Percentiles rank a stretch among this genome's conserved stretches.
These are phyloP conservation scores for Glaucopsyche alexis DNA, from an alignment of 2,888 invertebrate genomes.

Conservation along the genomic window DNA sequence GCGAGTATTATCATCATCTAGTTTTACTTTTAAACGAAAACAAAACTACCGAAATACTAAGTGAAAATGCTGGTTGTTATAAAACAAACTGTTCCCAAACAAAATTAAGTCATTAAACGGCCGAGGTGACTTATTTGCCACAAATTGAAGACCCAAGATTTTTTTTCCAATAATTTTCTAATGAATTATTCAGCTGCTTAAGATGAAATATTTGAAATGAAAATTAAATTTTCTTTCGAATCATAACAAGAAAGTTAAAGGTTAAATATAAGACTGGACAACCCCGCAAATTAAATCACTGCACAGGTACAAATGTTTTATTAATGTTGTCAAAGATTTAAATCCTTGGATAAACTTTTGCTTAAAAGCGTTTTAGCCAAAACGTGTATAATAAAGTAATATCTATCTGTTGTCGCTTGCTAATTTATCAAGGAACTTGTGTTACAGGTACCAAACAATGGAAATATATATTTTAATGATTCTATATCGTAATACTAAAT, in stretches of 20 bases:
- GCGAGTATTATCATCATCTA: too few species aligned
- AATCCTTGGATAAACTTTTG: not conserved
- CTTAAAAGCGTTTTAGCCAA: too few species aligned
- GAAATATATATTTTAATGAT: too few species aligned
- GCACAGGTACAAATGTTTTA: not conserved
- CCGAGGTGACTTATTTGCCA: not conserved
- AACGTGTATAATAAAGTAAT: too few species aligned
- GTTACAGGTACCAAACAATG: too few species aligned
- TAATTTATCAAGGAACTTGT: too few species aligned
- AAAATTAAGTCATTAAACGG: not conserved
- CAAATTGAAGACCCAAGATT: slow-evolving; percentile 4
- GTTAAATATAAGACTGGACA: not conserved
- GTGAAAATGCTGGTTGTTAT: not conserved
- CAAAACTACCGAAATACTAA: too few species aligned
- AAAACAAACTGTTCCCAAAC: not conserved
- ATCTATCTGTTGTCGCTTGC: too few species aligned
- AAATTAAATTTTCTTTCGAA: slow-evolving; percentile 10
- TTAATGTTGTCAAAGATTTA: not conserved
- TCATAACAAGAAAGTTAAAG: slow-evolving; percentile 20
- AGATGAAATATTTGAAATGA: slow-evolving; percentile 15
- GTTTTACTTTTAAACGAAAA: not conserved
- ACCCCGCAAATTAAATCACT: not conserved
- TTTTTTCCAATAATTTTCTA: slow-evolving; percentile 20
- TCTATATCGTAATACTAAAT: too few species aligned
- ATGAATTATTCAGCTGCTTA: slow-evolving; percentile 23